Evolutionary conservation across 2,113 vertebrate genomes (phyloP).

Genomic region (Lontra canadensis): DNA sequence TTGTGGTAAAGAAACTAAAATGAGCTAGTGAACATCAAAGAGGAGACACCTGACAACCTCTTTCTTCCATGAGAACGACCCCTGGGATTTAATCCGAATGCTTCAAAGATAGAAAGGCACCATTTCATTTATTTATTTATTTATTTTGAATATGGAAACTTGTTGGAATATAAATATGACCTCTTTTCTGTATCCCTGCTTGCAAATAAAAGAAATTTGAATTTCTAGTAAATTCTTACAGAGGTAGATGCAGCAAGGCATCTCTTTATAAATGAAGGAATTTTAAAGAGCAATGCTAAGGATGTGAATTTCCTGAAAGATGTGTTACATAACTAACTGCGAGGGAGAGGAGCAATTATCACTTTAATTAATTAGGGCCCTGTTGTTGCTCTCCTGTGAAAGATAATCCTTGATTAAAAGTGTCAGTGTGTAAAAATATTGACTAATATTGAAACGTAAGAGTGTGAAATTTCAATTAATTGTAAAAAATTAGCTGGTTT

Average conservation of each 20-base stretch:
- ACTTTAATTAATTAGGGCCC: conserved; percentile 74
- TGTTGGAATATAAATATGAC: conserved; percentile 39
- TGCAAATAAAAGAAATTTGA: conserved; percentile 34
- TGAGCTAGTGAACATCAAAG: conserved; percentile 45
- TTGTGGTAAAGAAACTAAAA: conserved; percentile 18
- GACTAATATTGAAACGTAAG: conserved; percentile 64
- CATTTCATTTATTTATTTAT: conserved; percentile 34
- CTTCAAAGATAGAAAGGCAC: not conserved
- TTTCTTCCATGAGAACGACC: not conserved
- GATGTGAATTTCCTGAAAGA: conserved; percentile 59
- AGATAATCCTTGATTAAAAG: conserved; percentile 78
- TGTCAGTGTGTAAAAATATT: conserved; percentile 75
- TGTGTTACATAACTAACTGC: conserved; percentile 62
- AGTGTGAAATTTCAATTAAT: conserved; percentile 75
- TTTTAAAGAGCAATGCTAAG: conserved; percentile 13
- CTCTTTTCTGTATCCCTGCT: conserved; percentile 19
- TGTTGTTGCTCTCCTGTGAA: conserved; percentile 63
- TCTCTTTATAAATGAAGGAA: not conserved
- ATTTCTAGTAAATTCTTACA: conserved; percentile 32
- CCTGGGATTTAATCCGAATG: not conserved
- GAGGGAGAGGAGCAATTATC: conserved; percentile 56
- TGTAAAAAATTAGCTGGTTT: conserved; percentile 55
- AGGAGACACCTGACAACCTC: not conserved
- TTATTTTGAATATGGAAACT: conserved; percentile 32
- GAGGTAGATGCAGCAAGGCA: not conserved